Evolutionary conservation across 1,140 invertebrate species (phyloP).

Genomic region (Rhagoletis zephyria): DNA sequence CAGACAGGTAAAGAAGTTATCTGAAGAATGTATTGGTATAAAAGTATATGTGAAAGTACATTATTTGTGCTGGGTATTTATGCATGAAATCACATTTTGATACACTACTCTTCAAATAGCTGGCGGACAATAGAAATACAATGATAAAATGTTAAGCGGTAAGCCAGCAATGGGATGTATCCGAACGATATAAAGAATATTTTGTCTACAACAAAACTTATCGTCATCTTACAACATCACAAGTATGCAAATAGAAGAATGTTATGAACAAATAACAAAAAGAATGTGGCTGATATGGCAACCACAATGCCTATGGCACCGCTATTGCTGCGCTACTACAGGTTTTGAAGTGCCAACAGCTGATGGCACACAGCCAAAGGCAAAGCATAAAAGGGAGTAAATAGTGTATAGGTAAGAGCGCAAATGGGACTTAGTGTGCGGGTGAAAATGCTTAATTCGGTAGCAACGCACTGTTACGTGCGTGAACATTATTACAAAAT

Average conservation of each 20-base stretch:
- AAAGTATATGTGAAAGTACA: neutral
- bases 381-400: neutral
- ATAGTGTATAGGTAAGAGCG: neutral
- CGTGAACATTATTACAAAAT: conserved; percentile 36
- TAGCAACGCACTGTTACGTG: neutral
- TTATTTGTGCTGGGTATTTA: neutral
- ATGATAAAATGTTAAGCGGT: neutral
- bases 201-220: neutral
- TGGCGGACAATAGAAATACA: neutral
- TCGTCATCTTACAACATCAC: neutral
- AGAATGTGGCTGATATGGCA: neutral
- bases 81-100: conserved; percentile 10
- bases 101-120: neutral
- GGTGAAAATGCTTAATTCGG: conserved; percentile 38
- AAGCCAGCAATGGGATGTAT: neutral
- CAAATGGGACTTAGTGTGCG: neutral
- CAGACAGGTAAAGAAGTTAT: neutral
- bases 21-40: neutral
- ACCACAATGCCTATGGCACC: neutral
- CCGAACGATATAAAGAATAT: too few species aligned
- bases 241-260: too few species aligned
- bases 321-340: neutral
- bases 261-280: neutral
- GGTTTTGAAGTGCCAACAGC: neutral
- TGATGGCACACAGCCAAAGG: neutral